Conservation (phyloP, 1,140 invertebrate genomes). For the Sycophaga agraensis region DNA sequence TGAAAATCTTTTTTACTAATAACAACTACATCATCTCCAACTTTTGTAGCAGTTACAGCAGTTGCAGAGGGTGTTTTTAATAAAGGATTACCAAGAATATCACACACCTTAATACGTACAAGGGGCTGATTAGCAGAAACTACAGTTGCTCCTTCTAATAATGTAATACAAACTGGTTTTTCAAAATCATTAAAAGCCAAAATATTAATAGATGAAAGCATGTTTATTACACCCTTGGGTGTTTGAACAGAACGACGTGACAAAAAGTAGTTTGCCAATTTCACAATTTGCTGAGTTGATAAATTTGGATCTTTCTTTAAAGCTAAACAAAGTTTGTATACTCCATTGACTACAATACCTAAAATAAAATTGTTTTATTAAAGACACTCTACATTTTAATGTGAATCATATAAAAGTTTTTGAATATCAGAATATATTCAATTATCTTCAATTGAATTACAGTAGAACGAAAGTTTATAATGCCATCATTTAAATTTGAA, state of each 20-base stretch:
- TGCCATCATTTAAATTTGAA: slow-evolving; percentile 32
- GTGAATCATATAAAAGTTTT: background rate
- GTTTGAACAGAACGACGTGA: slow-evolving; percentile 87
- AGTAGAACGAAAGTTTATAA: slow-evolving; percentile 41
- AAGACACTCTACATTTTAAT: background rate
- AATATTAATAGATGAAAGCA: slow-evolving; percentile 77
- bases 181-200: slow-evolving; percentile 69
- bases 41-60: slow-evolving; percentile 73
- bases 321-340: slow-evolving; percentile 70
- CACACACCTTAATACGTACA: slow-evolving; percentile 76
- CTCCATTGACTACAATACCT: slow-evolving; percentile 72
- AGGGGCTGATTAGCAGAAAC: slow-evolving; percentile 71
- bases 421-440: background rate
- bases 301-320: slow-evolving; percentile 73
- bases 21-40: slow-evolving; percentile 75
- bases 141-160: slow-evolving; percentile 71
- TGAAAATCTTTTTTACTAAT: slow-evolving; percentile 68
- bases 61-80: slow-evolving; percentile 64
- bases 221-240: slow-evolving; percentile 74
- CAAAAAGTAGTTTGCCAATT: slow-evolving; percentile 89
- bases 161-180: slow-evolving; percentile 74
- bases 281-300: slow-evolving; percentile 77
- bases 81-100: slow-evolving; percentile 80
- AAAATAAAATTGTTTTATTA: slow-evolving; percentile 30
- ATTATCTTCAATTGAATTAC: slow-evolving; percentile 31